These are phyloP conservation scores for Zootermopsis nevadensis DNA, from an alignment of 2,888 invertebrate species.

Conservation along the genomic window DNA sequence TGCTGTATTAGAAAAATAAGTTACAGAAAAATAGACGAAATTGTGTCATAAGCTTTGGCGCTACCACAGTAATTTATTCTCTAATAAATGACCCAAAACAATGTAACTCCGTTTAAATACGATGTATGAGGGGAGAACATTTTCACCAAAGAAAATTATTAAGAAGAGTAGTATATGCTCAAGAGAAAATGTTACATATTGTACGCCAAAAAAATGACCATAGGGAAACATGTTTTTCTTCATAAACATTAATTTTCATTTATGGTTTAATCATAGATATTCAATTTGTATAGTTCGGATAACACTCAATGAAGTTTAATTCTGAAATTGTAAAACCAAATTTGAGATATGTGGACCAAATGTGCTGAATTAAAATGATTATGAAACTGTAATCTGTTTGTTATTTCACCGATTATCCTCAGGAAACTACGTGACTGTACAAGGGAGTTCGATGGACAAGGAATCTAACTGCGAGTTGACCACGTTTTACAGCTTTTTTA, in stretches of 20 bases:
- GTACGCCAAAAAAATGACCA: not conserved
- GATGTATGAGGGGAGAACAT: not conserved
- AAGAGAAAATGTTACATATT: not conserved
- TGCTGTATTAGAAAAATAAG: not conserved
- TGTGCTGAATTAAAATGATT: conserved; percentile 30
- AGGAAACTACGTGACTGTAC: no score
- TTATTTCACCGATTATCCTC: not conserved
- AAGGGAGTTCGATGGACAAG: no score
- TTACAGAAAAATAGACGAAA: not conserved
- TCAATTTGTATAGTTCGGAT: not conserved
- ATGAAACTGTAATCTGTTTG: not conserved
- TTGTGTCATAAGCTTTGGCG: not conserved
- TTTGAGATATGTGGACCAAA: conserved; percentile 36
- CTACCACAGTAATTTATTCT: not conserved
- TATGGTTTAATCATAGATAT: not conserved
- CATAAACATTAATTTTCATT: not conserved
- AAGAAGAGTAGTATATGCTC: not conserved
- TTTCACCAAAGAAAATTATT: not conserved
- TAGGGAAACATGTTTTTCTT: not conserved
- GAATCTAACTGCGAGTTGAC: no score
- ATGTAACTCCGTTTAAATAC: not conserved
- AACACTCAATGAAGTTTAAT: not conserved
- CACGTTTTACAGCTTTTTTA: no score
- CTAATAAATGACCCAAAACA: not conserved
- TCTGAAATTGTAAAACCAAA: not conserved